A percentile compares a stretch with the other conserved stretches of the same genome.
phyloP scores from a whole-genome alignment of 2,888 invertebrate species.

The Idaea dimidiata region DNA sequence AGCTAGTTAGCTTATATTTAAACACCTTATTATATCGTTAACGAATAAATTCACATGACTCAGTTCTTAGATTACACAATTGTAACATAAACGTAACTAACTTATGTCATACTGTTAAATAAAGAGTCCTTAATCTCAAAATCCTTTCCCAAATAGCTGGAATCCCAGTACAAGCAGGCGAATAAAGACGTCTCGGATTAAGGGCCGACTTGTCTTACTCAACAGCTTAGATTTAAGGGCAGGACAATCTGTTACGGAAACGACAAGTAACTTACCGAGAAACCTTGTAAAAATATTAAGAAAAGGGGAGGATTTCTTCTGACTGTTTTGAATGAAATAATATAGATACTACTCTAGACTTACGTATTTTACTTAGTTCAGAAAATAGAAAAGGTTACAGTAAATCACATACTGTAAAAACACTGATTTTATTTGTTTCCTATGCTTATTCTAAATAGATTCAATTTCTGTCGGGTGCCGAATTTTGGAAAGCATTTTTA shows the following conservation, averaged over 20 bases:
- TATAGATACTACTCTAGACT: too few relatives aligned
- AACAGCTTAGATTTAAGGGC: slow-evolving; percentile 52
- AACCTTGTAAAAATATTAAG: slow-evolving; percentile 9
- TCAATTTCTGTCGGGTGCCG: too few relatives aligned
- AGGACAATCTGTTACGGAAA: slow-evolving; percentile 38
- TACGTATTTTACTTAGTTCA: too few relatives aligned
- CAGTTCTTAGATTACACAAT: neutral
- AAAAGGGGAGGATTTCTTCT: slow-evolving; percentile 3
- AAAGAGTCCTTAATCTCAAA: slow-evolving; percentile 53
- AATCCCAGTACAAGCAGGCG: slow-evolving; percentile 42
- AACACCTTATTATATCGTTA: neutral
- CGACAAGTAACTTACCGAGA: slow-evolving; percentile 5
- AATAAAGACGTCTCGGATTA: slow-evolving; percentile 56
- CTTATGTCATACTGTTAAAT: slow-evolving; percentile 35
- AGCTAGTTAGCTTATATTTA: too few relatives aligned
- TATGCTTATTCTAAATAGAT: too few relatives aligned
- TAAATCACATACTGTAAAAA: too few relatives aligned
- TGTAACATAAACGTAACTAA: slow-evolving; percentile 8
- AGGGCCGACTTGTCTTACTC: slow-evolving; percentile 61
- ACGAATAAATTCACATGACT: neutral
- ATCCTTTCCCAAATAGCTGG: slow-evolving; percentile 57
- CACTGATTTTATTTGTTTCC: too few relatives aligned
- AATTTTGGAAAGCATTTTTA: too few relatives aligned
- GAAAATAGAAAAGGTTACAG: too few relatives aligned
- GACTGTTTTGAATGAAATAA: neutral